Conservation (phyloP, 2,113 vertebrate genomes). For the Anthoscopus minutus region DNA sequence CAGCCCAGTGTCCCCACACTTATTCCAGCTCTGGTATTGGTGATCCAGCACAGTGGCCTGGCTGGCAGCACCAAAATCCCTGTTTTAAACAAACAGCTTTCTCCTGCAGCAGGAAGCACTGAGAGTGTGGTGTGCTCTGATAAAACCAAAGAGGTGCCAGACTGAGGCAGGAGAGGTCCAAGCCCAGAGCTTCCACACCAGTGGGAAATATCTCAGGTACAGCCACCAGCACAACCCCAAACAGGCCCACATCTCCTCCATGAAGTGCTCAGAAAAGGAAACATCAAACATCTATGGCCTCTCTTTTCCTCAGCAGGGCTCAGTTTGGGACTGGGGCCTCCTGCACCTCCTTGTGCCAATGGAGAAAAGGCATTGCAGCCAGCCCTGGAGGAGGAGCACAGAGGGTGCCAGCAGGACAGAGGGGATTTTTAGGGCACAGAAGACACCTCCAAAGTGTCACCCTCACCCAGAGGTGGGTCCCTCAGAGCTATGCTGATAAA, state of each 20-base stretch:
- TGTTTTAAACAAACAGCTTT: background rate
- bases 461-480: background rate
- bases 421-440: background rate
- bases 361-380: background rate
- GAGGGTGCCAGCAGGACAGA: rapidly evolving
- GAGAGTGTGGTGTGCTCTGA: background rate
- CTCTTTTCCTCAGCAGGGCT: background rate
- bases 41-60: background rate
- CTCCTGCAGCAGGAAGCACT: background rate
- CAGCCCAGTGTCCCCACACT: rapidly evolving
- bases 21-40: rapidly evolving
- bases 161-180: background rate
- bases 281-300: rapidly evolving
- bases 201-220: background rate
- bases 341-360: no score
- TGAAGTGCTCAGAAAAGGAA: background rate
- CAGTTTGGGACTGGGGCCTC: background rate
- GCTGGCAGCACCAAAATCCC: background rate
- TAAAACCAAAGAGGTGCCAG: background rate
- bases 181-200: background rate
- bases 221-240: background rate
- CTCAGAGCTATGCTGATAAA: background rate
- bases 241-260: background rate
- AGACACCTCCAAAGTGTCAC: background rate
- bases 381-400: background rate